phyloP scores from a whole-genome alignment of 2,888 invertebrate species.

The Herminia tarsipennalis region DNA sequence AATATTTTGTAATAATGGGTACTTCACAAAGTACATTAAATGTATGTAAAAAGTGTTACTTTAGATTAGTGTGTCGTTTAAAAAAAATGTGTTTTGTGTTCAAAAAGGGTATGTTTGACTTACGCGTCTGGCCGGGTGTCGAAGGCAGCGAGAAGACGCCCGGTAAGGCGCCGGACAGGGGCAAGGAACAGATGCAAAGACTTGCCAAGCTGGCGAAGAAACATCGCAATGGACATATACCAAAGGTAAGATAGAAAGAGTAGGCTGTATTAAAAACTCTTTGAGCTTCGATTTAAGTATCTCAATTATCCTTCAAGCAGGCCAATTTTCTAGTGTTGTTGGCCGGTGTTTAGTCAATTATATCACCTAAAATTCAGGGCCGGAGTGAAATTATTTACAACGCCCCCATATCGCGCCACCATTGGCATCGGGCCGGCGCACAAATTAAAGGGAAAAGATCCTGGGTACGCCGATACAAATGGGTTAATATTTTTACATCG shows the following conservation, averaged over 20 bases:
- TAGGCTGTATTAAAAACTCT: no score
- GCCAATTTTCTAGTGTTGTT: no score
- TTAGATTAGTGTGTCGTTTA: constrained; percentile 46
- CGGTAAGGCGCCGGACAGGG: constrained; percentile 92
- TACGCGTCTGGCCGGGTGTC: constrained; percentile 96
- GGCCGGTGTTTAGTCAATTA: no score
- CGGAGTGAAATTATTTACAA: no score
- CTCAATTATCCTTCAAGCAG: no score
- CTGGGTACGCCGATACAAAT: no score
- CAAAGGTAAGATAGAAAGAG: constrained; percentile 91
- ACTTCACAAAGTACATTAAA: constrained; percentile 48
- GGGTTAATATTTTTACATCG: no score
- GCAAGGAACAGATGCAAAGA: constrained; percentile 94
- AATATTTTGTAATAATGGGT: constrained; percentile 65
- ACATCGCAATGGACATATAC: constrained; percentile 97
- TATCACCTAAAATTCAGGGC: no score
- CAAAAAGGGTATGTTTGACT: constrained; percentile 92
- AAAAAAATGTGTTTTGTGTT: constrained; percentile 51
- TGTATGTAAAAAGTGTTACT: constrained; percentile 51
- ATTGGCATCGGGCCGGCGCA: no score
- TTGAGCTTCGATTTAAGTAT: no score
- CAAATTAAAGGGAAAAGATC: no score
- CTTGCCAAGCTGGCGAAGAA: constrained; percentile 96
- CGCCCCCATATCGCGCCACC: no score
- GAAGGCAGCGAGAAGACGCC: constrained; percentile 93